These are phyloP conservation scores for Ichneumon xanthorius DNA, from an alignment of 2,888 invertebrate species.

Conservation along the genomic window DNA sequence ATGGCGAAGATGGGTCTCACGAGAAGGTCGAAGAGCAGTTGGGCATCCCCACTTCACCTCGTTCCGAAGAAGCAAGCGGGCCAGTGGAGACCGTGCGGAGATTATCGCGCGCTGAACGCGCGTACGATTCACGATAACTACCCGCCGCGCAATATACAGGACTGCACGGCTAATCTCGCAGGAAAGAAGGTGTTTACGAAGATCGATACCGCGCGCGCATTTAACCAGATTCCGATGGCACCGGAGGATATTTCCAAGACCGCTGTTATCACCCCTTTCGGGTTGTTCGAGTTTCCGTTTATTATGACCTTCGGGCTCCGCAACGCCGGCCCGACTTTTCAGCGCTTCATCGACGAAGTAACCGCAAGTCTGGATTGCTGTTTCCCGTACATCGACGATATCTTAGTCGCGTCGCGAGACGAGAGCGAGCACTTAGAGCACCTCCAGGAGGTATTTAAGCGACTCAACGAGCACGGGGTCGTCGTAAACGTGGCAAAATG, in stretches of 20 bases:
- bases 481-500: conserved; percentile 40
- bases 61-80: conserved; percentile 72
- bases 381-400: conserved; percentile 56
- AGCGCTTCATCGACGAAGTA: conserved; percentile 54
- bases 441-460: conserved; percentile 31
- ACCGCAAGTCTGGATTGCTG: conserved; percentile 29
- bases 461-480: conserved; percentile 34
- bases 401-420: conserved; percentile 32
- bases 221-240: conserved; percentile 53
- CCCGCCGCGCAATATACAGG: conserved; percentile 66
- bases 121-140: conserved; percentile 76
- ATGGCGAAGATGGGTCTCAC: conserved; percentile 74
- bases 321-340: conserved; percentile 70
- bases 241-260: conserved; percentile 74
- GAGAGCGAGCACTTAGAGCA: conserved; percentile 42
- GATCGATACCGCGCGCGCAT: conserved; percentile 58
- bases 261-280: conserved; percentile 74
- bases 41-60: conserved; percentile 75
- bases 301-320: conserved; percentile 70
- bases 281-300: conserved; percentile 67
- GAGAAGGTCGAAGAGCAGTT: conserved; percentile 72
- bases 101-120: conserved; percentile 77
- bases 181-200: conserved; percentile 57
- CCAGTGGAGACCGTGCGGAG: conserved; percentile 78
- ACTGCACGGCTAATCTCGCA: conserved; percentile 8